Evolutionary conservation across 2,113 vertebrate genomes (phyloP).

Genomic region (Calypte anna): DNA sequence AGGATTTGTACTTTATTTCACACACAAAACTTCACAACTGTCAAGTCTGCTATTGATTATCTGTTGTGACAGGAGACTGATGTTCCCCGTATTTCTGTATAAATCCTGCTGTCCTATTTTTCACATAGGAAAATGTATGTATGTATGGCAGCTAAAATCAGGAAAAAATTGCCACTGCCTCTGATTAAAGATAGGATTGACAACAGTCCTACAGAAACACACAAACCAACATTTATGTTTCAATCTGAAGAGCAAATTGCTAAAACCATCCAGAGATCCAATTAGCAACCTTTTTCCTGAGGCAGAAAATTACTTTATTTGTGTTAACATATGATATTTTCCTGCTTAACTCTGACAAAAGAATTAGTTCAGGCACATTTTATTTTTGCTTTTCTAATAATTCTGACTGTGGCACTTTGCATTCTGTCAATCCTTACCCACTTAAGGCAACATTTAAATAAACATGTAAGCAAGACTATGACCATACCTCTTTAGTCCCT

Average conservation of each 20-base stretch:
- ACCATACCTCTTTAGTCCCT: slow-evolving; percentile 85
- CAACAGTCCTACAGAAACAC: background rate
- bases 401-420: background rate
- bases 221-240: background rate
- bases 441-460: background rate
- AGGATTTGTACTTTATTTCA: background rate
- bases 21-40: background rate
- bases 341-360: background rate
- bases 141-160: background rate
- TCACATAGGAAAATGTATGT: rapidly evolving
- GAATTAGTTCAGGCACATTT: background rate
- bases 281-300: background rate
- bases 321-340: background rate
- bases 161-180: background rate
- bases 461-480: background rate
- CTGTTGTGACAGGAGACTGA: background rate
- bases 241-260: background rate
- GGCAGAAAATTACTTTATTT: background rate
- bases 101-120: background rate
- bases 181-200: background rate
- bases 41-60: background rate
- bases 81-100: background rate
- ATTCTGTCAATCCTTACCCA: background rate
- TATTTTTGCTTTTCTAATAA: background rate
- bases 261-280: background rate